A percentile compares a stretch with the other conserved stretches of the same genome.
Evolutionary conservation across 2,113 vertebrate genomes (phyloP).

Genomic region (Thalassarche chlororhynchos): DNA sequence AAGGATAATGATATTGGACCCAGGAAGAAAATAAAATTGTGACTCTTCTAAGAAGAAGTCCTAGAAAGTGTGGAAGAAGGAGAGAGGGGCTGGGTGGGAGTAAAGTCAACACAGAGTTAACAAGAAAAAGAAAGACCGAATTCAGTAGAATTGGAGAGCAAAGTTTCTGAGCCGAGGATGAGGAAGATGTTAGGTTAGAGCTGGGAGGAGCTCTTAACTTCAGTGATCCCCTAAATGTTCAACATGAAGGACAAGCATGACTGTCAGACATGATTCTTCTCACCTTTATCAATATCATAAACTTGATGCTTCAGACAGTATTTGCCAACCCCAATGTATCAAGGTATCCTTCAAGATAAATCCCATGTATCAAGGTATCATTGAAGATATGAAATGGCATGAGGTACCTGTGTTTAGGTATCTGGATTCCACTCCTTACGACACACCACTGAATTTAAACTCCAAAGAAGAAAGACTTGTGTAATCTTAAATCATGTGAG

Average conservation of each 20-base stretch:
- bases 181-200: not conserved
- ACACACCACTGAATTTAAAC: not conserved
- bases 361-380: not conserved
- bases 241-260: not conserved
- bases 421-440: not conserved
- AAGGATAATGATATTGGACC: not conserved
- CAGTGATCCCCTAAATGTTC: not conserved
- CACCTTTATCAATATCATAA: not conserved
- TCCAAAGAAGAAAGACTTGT: not conserved
- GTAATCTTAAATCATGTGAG: not conserved
- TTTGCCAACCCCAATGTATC: not conserved
- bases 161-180: not conserved
- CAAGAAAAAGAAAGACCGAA: not conserved
- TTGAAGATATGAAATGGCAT: not conserved
- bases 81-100: not conserved
- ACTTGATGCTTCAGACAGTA: not conserved
- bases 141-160: not conserved
- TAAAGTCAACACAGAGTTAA: not conserved
- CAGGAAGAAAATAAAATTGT: not conserved
- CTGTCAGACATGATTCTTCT: not conserved
- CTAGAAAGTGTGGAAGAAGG: not conserved
- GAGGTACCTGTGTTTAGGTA: not conserved
- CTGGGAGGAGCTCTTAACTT: not conserved
- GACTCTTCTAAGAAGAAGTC: not conserved
- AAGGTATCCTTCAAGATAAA: not conserved